Evolutionary conservation across 2,113 vertebrate genomes (phyloP).

Genomic region (Indicator indicator): DNA sequence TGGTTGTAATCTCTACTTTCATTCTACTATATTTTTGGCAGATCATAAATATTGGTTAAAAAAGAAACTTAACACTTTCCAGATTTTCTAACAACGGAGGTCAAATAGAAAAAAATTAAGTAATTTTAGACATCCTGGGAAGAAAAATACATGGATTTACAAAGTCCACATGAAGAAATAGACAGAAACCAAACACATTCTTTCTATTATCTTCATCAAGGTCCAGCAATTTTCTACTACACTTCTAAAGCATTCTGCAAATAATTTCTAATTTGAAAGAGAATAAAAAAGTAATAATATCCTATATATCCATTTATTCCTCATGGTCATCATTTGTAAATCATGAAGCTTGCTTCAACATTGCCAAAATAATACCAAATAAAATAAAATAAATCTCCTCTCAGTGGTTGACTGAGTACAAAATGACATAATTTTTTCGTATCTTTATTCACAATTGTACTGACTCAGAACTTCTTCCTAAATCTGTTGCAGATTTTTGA

Average conservation of each 20-base stretch:
- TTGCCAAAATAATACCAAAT: neutral
- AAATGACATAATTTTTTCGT: neutral
- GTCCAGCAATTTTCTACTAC: neutral
- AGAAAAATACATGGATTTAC: neutral
- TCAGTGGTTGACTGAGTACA: neutral
- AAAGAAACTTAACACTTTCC: slow-evolving; percentile 17
- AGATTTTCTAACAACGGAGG: neutral
- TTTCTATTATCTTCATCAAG: neutral
- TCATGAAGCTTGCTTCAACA: neutral
- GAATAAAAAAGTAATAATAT: neutral
- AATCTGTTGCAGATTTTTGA: slow-evolving; percentile 9
- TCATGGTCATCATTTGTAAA: neutral
- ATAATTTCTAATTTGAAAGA: neutral
- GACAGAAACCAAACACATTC: neutral
- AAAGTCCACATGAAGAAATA: neutral
- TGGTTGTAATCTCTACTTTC: slow-evolving; percentile 11
- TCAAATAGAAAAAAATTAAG: neutral
- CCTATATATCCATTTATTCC: neutral
- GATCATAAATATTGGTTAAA: slow-evolving; percentile 5
- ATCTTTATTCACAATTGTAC: neutral
- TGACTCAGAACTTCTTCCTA: slow-evolving; percentile 9
- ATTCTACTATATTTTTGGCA: neutral
- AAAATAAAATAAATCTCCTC: neutral
- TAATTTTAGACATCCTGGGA: neutral
- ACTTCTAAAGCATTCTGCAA: neutral